These are phyloP conservation scores for Ceratosolen solmsi DNA, from an alignment of 1,140 invertebrate species.

Conservation along the genomic window DNA sequence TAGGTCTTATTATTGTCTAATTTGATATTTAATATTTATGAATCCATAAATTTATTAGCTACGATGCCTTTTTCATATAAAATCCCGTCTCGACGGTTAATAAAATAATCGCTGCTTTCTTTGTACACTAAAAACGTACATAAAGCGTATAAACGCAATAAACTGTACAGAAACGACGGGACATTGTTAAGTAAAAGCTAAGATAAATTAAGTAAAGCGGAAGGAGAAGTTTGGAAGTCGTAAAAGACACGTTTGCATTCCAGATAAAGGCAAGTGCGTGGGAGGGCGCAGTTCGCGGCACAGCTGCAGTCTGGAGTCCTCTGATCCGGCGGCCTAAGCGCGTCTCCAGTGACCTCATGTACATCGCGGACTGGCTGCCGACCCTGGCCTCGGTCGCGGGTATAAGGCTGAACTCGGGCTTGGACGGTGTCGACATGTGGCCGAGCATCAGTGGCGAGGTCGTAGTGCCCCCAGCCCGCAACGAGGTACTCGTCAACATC, in stretches of 20 bases:
- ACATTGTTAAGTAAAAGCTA: too few species aligned
- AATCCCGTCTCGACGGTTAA: too few species aligned
- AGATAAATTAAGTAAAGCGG: background rate
- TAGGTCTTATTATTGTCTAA: too few species aligned
- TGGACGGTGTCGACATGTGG: conserved; percentile 86
- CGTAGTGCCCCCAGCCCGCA: conserved; percentile 75
- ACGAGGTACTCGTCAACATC: conserved; percentile 83
- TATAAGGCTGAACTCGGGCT: conserved; percentile 53
- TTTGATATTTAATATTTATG: too few species aligned
- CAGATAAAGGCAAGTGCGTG: conserved; percentile 87
- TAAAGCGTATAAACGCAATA: too few species aligned
- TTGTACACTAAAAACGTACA: too few species aligned
- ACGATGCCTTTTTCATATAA: too few species aligned
- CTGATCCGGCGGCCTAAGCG: conserved; percentile 75
- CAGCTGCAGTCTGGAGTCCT: conserved; percentile 87
- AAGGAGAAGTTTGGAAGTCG: background rate
- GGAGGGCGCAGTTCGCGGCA: conserved; percentile 88
- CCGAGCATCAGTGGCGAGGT: conserved; percentile 73
- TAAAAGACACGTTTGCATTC: conserved; percentile 28
- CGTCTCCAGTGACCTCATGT: conserved; percentile 84
- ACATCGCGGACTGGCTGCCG: conserved; percentile 91
- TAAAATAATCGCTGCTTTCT: too few species aligned
- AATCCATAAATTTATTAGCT: too few species aligned
- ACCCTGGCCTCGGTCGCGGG: conserved; percentile 82
- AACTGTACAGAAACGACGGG: too few species aligned